phyloP scores from a whole-genome alignment of 2,888 invertebrate genomes.

The Piscicola geometra region DNA sequence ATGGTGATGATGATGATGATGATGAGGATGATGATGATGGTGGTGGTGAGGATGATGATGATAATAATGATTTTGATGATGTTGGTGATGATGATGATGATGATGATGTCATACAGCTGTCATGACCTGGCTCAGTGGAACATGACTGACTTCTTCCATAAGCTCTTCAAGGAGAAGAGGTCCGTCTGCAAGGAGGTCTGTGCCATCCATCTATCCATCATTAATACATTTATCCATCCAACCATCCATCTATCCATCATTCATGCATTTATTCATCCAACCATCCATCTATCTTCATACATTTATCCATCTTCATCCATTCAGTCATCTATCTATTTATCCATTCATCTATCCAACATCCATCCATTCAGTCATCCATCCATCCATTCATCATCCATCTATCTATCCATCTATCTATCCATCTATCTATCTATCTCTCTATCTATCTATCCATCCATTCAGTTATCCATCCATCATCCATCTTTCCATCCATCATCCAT shows the following conservation, averaged over 20 bases:
- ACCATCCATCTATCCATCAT: neutral
- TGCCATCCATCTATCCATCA: neutral
- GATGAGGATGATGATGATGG: slow-evolving; percentile 27
- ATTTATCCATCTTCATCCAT: neutral
- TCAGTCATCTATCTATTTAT: neutral
- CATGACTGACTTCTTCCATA: slow-evolving; percentile 76
- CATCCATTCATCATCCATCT: neutral
- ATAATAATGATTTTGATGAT: slow-evolving; percentile 25
- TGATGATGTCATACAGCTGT: slow-evolving; percentile 61
- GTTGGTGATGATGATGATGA: slow-evolving; percentile 33
- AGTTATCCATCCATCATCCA: neutral
- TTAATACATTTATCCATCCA: neutral
- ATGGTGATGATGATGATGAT: too few relatives aligned
- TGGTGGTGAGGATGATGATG: slow-evolving; percentile 18
- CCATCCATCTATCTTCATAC: neutral
- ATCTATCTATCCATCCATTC: neutral
- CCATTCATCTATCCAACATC: slow-evolving; percentile 7
- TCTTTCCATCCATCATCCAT: neutral
- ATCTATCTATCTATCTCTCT: neutral
- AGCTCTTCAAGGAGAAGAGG: slow-evolving; percentile 57
- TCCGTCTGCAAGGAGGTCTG: slow-evolving; percentile 60
- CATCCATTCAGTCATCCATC: slow-evolving; percentile 19
- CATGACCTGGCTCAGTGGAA: slow-evolving; percentile 91
- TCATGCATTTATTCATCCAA: neutral
- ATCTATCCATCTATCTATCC: neutral